A percentile compares a stretch with the other conserved stretches of the same genome.
phyloP scores from a whole-genome alignment of 1,140 invertebrate genomes.

The Whitmania pigra region DNA sequence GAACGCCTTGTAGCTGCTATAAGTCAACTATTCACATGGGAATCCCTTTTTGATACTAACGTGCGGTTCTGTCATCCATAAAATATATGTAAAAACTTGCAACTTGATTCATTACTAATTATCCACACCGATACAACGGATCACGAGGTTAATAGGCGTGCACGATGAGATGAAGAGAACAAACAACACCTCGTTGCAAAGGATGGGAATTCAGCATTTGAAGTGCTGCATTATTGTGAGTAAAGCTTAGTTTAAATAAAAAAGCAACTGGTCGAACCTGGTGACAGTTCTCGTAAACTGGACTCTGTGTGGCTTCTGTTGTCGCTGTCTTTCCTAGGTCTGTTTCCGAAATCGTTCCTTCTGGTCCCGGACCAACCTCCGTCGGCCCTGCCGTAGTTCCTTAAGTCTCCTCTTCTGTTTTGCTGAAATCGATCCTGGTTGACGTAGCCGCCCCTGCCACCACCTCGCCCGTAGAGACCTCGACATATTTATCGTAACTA shows the following conservation, averaged over 20 bases:
- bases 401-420: background rate
- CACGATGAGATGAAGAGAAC: no score
- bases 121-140: no score
- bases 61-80: no score
- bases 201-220: background rate
- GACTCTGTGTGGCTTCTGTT: conserved; percentile 15
- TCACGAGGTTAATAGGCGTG: no score
- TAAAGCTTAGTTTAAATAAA: background rate
- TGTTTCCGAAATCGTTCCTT: conserved; percentile 1
- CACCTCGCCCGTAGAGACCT: background rate
- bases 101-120: no score
- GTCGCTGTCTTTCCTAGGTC: conserved; percentile 15
- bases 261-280: background rate
- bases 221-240: background rate
- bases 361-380: background rate
- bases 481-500: no score
- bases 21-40: no score
- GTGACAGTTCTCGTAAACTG: conserved; percentile 15
- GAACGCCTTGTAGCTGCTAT: no score
- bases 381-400: background rate
- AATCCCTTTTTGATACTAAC: no score
- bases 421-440: conserved; percentile 12
- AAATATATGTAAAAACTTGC: no score
- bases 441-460: background rate
- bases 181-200: no score